Conservation (phyloP, 1,140 invertebrate genomes). For the Wasmannia auropunctata region DNA sequence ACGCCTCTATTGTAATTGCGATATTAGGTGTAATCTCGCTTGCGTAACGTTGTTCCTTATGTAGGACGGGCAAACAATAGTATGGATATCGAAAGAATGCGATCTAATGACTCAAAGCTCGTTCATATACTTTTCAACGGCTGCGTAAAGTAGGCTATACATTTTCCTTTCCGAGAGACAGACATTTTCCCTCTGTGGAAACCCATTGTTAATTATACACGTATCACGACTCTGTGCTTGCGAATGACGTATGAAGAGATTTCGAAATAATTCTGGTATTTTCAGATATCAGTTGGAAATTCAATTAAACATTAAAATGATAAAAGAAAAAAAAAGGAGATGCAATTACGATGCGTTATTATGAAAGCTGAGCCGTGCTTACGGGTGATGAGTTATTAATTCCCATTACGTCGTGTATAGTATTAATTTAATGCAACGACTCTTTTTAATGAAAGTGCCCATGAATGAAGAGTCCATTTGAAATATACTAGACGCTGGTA, state of each 20-base stretch:
- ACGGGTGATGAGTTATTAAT: slow-evolving; percentile 34
- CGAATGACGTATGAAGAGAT: neutral
- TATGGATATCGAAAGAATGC: neutral
- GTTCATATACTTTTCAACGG: neutral
- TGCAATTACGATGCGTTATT: slow-evolving; percentile 11
- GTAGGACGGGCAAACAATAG: slow-evolving; percentile 47
- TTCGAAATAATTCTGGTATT: neutral
- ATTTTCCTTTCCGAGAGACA: neutral
- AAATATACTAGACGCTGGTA: slow-evolving; percentile 3
- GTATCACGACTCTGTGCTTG: neutral
- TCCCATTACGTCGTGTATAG: neutral
- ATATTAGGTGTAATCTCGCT: slow-evolving; percentile 50
- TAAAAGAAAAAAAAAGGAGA: neutral
- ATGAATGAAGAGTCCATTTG: slow-evolving; percentile 36
- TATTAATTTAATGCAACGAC: slow-evolving; percentile 33
- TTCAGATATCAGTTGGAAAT: neutral
- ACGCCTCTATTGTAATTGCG: slow-evolving; percentile 50
- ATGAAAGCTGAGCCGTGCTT: slow-evolving; percentile 11
- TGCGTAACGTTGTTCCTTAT: slow-evolving; percentile 43
- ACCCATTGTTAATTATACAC: slow-evolving; percentile 4
- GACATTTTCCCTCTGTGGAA: neutral
- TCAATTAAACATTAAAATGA: neutral
- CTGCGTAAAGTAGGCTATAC: neutral
- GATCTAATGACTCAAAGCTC: neutral
- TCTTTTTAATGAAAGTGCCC: slow-evolving; percentile 29